Evolutionary conservation across 2,888 invertebrate species (phyloP), one percentile per base, ranked within the genome.

Genomic region (Flexamia atlantica): DNA sequence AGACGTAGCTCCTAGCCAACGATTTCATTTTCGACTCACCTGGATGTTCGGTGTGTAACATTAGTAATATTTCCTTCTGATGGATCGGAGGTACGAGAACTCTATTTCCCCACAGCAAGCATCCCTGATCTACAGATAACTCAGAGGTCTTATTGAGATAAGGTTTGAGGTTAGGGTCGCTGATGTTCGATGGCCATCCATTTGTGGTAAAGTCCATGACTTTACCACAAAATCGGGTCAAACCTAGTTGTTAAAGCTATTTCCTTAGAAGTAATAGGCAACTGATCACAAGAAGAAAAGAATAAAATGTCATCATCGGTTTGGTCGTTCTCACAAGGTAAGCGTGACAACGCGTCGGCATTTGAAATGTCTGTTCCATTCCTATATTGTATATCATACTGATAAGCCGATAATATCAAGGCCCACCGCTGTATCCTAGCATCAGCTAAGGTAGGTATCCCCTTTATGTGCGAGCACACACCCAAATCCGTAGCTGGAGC

Each of bases 401-500:
- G 10, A 4, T 70, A 70, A n/a, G 70, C 70, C 17, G 70, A 28
- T 17, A 70, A n/a, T 5, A 30, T 70, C 10, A 70, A 1, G 2
- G 30, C 70, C 32, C 70, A 7, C 12, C 70, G 3, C 17, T 70
- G 70, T 1, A 70, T 70, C 5, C 70, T 7, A 70, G 70, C 70
- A 7, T 4, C 60, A 10, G 60, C 2, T 60, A 70, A 17, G 10
- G 32, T 30, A 7, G 36, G 70, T 17, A 70, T 70, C 10, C 32
- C 70, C 36, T 70, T 70, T 1, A 14, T 70, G 72, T 4, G 40
- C 40, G 10, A 72, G 40, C 17, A 53, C 72, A 81, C 42, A 70
- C 64, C 83, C 85, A 20, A 85, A 10, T n/a, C 81, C 85, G 60
- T 57, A 17, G 23, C 72, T 40, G n/a, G 70, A 79, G 20, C 72